A percentile compares a stretch with the other conserved stretches of the same genome.
These are phyloP conservation scores for Sialis fuliginosa DNA, from an alignment of 2,888 invertebrate genomes.

Conservation along the genomic window DNA sequence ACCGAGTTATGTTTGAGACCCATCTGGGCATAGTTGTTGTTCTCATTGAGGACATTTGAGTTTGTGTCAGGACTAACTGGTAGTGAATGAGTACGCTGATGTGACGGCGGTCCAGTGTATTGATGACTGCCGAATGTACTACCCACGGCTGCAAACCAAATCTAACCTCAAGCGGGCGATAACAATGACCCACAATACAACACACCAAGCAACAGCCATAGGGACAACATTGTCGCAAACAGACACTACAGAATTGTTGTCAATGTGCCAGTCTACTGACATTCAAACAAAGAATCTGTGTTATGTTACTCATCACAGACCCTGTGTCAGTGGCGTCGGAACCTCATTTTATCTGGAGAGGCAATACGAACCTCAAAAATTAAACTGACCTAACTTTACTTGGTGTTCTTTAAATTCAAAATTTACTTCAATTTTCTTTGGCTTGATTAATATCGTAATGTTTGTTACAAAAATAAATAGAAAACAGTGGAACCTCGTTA, in stretches of 20 bases:
- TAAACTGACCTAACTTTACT: no score
- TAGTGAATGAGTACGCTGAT: slow-evolving; percentile 53
- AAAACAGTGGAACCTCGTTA: no score
- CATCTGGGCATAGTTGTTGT: slow-evolving; percentile 10
- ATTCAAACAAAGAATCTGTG: neutral
- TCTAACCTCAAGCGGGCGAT: neutral
- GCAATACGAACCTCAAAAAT: no score
- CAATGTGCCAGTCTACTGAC: neutral
- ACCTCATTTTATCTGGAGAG: no score
- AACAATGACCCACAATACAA: neutral
- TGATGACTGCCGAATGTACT: neutral
- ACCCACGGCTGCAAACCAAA: slow-evolving; percentile 4
- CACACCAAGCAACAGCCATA: neutral
- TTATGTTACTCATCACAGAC: neutral
- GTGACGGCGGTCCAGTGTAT: slow-evolving; percentile 17
- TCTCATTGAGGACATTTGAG: slow-evolving; percentile 2
- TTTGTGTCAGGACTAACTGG: slow-evolving; percentile 25
- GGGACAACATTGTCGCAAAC: neutral
- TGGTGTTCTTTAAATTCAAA: no score
- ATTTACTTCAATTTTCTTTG: no score
- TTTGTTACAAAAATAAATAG: no score
- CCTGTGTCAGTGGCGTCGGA: no score
- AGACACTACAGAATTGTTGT: slow-evolving; percentile 1
- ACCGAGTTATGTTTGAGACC: slow-evolving; percentile 10
- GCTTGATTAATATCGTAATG: no score